Base-by-base conservation (phyloP, 2,113 vertebrate genomes). In the Colistium nudipinnis region DNA sequence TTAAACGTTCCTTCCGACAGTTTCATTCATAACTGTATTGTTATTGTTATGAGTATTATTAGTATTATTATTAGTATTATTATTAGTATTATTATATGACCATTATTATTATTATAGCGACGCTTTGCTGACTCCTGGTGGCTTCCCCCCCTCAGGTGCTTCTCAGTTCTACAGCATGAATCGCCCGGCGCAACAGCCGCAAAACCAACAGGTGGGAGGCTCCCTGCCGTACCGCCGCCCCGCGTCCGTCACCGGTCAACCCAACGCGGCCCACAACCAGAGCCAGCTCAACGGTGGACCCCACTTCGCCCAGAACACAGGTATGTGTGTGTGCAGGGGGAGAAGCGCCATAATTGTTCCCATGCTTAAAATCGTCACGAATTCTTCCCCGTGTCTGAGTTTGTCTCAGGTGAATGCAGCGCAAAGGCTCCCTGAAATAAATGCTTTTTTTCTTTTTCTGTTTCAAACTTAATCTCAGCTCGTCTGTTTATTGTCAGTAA, bases 141-240 rank as follows among this genome's bases (percentile, higher is more conserved):
- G 49, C 6, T 0, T 17, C 54, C 12, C 81, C n/a, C 45, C 68
- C 65, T 24, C 80, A 99, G 98, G 96, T 74, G 93, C 95, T 4
- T 92, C 97, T 82, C 98, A 99, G 90, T 99, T 99, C 91, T 99
- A 96, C 93, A 99, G 97, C 92, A 99, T 99, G 97, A 99, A 98
- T 81, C 94, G 97, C 70, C 96, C 96, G 6, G 94, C 63, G 9
- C 83, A 96, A 81, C 95, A 93, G 56, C 68, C 80, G n/a, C 96
- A 96, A 44, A 93, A 91, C 0, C 90, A 94, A 7, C 93, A 94
- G 70, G 96, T 96, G 54, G 98, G 98, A 19, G 98, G 98, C 3
- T 98, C 97, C 0, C 85, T 99, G 90, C 98, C 98, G 1, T 99
- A 96, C 62, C 94, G 97, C 81, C 93, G 98, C 2, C 97, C 98